These are phyloP conservation scores for Thinocorus orbignyianus DNA, from an alignment of 2,113 vertebrate species.

Conservation along the genomic window DNA sequence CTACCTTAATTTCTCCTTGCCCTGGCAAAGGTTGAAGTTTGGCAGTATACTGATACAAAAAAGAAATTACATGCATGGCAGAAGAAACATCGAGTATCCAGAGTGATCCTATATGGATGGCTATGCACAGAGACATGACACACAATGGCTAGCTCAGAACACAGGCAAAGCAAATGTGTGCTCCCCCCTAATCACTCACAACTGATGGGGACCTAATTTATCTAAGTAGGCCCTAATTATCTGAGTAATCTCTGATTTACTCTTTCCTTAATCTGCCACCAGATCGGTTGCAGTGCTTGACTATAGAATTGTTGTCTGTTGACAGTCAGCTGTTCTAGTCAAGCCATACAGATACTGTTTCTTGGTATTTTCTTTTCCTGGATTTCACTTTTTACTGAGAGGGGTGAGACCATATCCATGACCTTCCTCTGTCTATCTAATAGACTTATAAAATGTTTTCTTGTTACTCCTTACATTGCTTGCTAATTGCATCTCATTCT, in stretches of 20 bases:
- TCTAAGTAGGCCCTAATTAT: not conserved
- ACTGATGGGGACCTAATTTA: not conserved
- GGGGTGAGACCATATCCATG: not conserved
- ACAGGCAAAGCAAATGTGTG: not conserved
- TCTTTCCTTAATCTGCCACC: not conserved
- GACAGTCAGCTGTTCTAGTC: not conserved
- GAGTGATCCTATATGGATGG: not conserved
- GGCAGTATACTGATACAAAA: not conserved
- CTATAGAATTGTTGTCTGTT: not conserved
- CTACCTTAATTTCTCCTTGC: not conserved
- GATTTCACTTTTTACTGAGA: not conserved
- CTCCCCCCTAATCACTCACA: not conserved
- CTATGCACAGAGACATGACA: not conserved
- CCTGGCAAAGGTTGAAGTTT: not conserved
- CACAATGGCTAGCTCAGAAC: not conserved
- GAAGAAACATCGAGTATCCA: not conserved
- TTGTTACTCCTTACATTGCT: not conserved
- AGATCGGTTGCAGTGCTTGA: not conserved
- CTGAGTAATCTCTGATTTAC: not conserved
- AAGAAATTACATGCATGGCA: not conserved
- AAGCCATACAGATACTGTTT: not conserved
- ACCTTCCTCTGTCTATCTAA: not conserved
- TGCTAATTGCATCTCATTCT: not conserved
- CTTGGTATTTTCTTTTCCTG: not conserved
- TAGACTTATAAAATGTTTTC: not conserved